These are phyloP conservation scores for Rhyacophila brunnea DNA, from an alignment of 1,140 invertebrate genomes.

Conservation along the genomic window DNA sequence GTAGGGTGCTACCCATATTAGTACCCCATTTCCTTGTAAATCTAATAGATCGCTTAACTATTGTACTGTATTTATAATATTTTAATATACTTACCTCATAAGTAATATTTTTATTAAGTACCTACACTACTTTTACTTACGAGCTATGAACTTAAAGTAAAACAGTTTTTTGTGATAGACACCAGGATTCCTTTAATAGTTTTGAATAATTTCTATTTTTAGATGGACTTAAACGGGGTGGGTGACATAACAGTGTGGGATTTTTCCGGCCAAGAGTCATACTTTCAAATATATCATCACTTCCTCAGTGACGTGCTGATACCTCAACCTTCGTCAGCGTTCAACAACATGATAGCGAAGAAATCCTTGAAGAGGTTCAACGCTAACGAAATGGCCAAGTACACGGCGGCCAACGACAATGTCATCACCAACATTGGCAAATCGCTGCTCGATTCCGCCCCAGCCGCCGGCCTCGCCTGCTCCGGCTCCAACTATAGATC, in stretches of 20 bases:
- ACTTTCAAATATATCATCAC: constrained; percentile 76
- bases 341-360: constrained; percentile 13
- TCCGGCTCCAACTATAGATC: constrained; percentile 38
- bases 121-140: too few species aligned
- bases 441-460: constrained; percentile 22
- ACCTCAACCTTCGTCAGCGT: constrained; percentile 31
- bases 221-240: constrained; percentile 56
- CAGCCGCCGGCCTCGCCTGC: constrained; percentile 30
- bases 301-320: constrained; percentile 61
- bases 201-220: constrained; percentile 35
- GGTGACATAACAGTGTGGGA: constrained; percentile 78
- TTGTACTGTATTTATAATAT: too few species aligned
- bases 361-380: constrained; percentile 12
- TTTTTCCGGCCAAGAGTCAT: constrained; percentile 79
- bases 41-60: too few species aligned
- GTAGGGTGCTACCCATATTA: too few species aligned
- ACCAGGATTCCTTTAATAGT: neutral
- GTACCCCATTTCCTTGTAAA: too few species aligned
- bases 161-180: neutral
- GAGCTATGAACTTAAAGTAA: neutral
- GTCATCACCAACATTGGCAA: constrained; percentile 32
- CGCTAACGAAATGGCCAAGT: constrained; percentile 30
- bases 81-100: too few species aligned
- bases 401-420: constrained; percentile 32
- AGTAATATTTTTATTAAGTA: too few species aligned